Evolutionary conservation across 2,888 invertebrate genomes (phyloP).

Genomic region (Julus scanicus): DNA sequence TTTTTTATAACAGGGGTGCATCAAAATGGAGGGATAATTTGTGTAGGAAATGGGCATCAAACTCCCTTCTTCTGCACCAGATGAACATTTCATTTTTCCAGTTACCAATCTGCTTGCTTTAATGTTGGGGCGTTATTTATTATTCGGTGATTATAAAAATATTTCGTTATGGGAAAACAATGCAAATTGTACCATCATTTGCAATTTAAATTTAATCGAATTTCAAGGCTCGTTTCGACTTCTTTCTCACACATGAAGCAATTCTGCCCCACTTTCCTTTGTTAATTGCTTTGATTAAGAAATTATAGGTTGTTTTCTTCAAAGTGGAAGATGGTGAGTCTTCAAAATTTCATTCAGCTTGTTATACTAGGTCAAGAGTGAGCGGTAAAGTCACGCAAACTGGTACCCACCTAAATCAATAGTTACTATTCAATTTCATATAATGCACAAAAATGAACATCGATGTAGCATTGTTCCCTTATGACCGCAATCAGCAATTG

Average conservation of each 20-base stretch:
- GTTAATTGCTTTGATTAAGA: neutral
- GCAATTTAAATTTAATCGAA: neutral
- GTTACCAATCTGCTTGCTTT: too few species aligned
- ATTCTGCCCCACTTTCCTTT: neutral
- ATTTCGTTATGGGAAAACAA: neutral
- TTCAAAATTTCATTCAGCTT: neutral
- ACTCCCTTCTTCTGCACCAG: too few species aligned
- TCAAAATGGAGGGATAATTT: neutral
- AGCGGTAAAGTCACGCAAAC: neutral
- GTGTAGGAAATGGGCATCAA: neutral
- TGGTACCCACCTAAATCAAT: too few species aligned
- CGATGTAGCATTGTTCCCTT: neutral
- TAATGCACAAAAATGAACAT: neutral
- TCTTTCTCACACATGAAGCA: neutral
- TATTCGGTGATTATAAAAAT: neutral
- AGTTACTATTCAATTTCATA: too few species aligned
- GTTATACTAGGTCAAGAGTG: constrained; percentile 24
- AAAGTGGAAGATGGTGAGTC: neutral
- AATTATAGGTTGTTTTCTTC: constrained; percentile 15
- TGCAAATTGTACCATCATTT: neutral
- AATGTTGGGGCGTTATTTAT: too few species aligned
- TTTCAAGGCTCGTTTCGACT: neutral
- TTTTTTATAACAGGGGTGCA: too few species aligned
- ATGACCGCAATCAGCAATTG: neutral
- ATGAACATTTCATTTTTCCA: too few species aligned